phyloP scores from a whole-genome alignment of 2,888 invertebrate genomes.

The Netelia virgata region DNA sequence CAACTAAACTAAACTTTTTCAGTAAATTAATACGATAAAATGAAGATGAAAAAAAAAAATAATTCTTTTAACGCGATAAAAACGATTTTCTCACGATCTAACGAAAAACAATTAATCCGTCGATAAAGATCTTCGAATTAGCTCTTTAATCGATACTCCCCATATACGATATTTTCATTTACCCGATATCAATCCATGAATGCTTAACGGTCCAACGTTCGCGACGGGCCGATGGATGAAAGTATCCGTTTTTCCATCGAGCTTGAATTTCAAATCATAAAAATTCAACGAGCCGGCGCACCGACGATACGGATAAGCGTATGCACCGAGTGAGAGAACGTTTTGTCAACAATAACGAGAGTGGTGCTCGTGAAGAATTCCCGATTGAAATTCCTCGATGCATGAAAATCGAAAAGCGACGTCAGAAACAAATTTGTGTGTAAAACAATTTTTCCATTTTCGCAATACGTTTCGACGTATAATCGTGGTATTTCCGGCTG shows the following conservation, averaged over 20 bases:
- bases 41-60: too few species aligned
- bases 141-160: background rate
- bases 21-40: too few species aligned
- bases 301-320: constrained; percentile 6
- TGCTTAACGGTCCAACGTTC: background rate
- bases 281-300: background rate
- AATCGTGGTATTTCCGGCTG: too few species aligned
- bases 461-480: background rate
- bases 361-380: background rate
- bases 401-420: background rate
- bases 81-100: background rate
- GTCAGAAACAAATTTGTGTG: background rate
- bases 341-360: background rate
- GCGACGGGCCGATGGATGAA: background rate
- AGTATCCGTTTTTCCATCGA: constrained; percentile 5
- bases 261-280: constrained; percentile 19
- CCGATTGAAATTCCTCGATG: background rate
- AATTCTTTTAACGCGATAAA: background rate
- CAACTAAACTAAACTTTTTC: too few species aligned
- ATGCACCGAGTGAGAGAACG: background rate
- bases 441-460: background rate
- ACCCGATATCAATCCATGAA: background rate
- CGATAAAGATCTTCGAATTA: background rate
- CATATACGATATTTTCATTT: background rate
- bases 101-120: background rate